Conservation (phyloP, 2,888 invertebrate species). For the Cabera pusaria region DNA sequence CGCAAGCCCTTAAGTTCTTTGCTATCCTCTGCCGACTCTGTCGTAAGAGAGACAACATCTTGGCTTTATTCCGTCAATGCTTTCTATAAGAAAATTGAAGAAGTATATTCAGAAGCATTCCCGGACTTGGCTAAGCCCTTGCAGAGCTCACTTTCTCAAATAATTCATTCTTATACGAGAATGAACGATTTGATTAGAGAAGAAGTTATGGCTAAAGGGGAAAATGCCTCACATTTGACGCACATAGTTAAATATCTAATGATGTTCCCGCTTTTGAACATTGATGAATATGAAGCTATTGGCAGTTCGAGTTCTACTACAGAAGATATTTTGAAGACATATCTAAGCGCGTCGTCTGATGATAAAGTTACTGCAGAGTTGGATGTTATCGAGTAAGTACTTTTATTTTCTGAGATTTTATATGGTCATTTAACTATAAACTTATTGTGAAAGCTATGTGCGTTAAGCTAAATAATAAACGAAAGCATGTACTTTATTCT, state of each 20-base stretch:
- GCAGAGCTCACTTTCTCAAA: slow-evolving; percentile 86
- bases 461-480: too few species aligned
- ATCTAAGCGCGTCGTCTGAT: slow-evolving; percentile 30
- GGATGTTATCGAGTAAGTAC: slow-evolving; percentile 78
- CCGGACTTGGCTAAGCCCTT: slow-evolving; percentile 91
- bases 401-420: neutral
- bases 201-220: slow-evolving; percentile 52
- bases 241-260: slow-evolving; percentile 71
- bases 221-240: slow-evolving; percentile 49
- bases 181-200: slow-evolving; percentile 81
- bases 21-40: slow-evolving; percentile 47
- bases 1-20: slow-evolving; percentile 34
- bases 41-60: slow-evolving; percentile 67
- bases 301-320: neutral
- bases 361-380: slow-evolving; percentile 47
- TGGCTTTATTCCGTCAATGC: slow-evolving; percentile 81
- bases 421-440: too few species aligned
- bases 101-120: slow-evolving; percentile 85
- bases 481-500: too few species aligned
- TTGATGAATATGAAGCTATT: slow-evolving; percentile 7
- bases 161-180: slow-evolving; percentile 85
- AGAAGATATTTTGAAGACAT: slow-evolving; percentile 9
- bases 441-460: too few species aligned
- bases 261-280: slow-evolving; percentile 70
- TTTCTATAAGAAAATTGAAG: slow-evolving; percentile 82